A percentile compares a stretch with the other conserved stretches of the same genome.
Conservation (phyloP, 2,888 invertebrate genomes). For the Drosophila ezoana region DNA sequence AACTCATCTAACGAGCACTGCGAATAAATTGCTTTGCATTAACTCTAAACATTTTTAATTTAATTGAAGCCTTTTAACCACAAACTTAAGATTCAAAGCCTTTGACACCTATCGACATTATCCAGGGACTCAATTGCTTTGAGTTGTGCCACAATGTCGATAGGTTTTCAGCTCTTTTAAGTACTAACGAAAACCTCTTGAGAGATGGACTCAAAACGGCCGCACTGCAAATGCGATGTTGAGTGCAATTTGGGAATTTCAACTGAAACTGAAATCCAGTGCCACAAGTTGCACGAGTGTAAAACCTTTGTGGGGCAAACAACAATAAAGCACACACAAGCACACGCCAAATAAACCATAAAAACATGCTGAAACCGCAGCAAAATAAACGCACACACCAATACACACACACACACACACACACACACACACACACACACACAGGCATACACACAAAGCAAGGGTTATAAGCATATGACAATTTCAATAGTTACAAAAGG, state of each 20-base stretch:
- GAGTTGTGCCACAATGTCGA: not conserved
- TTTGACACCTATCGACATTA: too few relatives aligned
- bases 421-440: conserved; percentile 9
- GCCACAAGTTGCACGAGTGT: conserved; percentile 14
- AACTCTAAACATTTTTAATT: too few relatives aligned
- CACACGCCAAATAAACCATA: conserved; percentile 37
- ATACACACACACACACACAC: conserved; percentile 20
- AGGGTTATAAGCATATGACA: conserved; percentile 67
- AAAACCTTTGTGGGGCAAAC: conserved; percentile 42
- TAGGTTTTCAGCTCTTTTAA: conserved; percentile 9
- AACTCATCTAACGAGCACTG: too few relatives aligned
- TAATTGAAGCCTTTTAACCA: too few relatives aligned
- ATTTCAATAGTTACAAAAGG: conserved; percentile 55
- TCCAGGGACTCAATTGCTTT: not conserved
- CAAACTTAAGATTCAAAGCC: too few relatives aligned
- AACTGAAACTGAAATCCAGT: conserved; percentile 8
- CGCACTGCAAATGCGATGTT: not conserved
- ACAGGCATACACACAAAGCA: conserved; percentile 4
- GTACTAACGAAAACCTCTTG: conserved; percentile 1
- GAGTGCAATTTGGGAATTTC: conserved; percentile 2
- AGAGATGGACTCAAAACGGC: conserved; percentile 4
- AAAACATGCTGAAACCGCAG: conserved; percentile 45
- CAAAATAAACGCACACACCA: conserved; percentile 21
- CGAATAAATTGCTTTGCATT: too few relatives aligned
- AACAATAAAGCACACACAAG: conserved; percentile 37